Percentiles rank a stretch among this genome's conserved stretches.
Evolutionary conservation across 2,797 vertebrate genomes (phyloP).

Genomic region (Hephaestus fuliginosus): DNA sequence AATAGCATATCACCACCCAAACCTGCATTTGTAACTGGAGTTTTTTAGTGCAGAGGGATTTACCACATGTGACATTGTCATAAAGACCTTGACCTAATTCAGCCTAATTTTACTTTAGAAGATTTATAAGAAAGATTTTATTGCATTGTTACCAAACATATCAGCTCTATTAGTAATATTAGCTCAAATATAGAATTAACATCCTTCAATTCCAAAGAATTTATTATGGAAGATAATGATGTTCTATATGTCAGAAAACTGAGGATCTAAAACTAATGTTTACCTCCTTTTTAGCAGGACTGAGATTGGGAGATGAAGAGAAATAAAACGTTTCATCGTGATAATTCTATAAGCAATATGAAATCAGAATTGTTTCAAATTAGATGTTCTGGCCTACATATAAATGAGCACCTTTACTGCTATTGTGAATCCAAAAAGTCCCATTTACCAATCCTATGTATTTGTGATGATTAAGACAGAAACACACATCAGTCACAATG

Average conservation of each 20-base stretch:
- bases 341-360: background rate
- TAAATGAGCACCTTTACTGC: background rate
- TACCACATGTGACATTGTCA: background rate
- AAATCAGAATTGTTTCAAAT: background rate
- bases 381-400: background rate
- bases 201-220: background rate
- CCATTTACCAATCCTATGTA: background rate
- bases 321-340: background rate
- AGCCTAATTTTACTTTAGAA: background rate
- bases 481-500: background rate
- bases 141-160: background rate
- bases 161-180: background rate
- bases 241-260: background rate
- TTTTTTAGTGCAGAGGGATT: background rate
- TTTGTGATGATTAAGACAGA: background rate
- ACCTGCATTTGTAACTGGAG: conserved; percentile 11
- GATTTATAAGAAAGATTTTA: background rate
- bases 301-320: background rate
- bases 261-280: conserved; percentile 6
- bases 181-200: background rate
- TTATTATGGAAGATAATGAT: background rate
- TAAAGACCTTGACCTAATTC: background rate
- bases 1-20: conserved; percentile 59
- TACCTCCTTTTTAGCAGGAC: background rate
- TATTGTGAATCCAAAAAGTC: background rate